phyloP scores from a whole-genome alignment of 2,113 vertebrate genomes.

The Atlantisia rogersi region DNA sequence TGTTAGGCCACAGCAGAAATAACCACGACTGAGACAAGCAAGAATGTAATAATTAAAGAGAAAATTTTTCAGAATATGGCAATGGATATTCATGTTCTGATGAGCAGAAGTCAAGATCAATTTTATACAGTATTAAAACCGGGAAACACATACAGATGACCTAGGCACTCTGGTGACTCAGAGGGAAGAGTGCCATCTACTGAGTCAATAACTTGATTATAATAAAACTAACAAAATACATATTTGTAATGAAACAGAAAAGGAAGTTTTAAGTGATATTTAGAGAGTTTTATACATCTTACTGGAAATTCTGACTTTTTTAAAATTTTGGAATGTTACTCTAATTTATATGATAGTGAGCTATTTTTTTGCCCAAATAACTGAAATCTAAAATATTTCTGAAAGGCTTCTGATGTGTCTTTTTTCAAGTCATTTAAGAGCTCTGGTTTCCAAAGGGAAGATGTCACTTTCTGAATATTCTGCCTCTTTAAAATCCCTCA shows the following conservation, averaged over 20 bases:
- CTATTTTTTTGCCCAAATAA: background rate
- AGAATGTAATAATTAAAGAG: background rate
- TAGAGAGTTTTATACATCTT: background rate
- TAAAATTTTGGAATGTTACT: background rate
- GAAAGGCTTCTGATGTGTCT: background rate
- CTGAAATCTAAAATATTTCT: background rate
- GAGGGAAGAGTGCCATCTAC: slow-evolving; percentile 59
- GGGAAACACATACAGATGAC: background rate
- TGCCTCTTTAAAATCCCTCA: background rate
- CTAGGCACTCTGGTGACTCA: background rate
- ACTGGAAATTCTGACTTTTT: background rate
- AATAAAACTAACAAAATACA: background rate
- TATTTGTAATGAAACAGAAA: background rate
- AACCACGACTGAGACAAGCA: background rate
- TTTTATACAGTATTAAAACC: background rate
- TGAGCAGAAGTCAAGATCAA: background rate
- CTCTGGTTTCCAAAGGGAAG: background rate
- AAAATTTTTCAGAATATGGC: background rate
- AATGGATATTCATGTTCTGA: background rate
- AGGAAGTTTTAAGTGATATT: background rate
- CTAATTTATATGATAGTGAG: background rate
- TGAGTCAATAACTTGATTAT: slow-evolving; percentile 23
- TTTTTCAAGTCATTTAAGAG: background rate
- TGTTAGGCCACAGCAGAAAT: background rate
- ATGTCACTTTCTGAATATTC: background rate